These are phyloP conservation scores for Trididemnum miniatum DNA, from an alignment of 23 tunicate genomes.

Conservation along the genomic window DNA sequence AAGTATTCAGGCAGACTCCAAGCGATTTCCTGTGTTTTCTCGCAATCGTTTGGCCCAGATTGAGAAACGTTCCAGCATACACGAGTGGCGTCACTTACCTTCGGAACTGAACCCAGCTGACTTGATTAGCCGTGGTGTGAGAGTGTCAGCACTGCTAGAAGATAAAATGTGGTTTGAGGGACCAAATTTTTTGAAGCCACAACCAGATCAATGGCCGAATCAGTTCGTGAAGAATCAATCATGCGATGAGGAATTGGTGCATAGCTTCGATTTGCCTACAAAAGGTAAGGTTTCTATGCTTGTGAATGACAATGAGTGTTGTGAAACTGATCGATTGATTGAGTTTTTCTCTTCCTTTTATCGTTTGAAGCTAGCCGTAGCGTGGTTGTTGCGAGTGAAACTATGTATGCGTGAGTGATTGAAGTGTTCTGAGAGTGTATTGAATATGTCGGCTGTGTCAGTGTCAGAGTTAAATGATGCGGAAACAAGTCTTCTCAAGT, in stretches of 20 bases:
- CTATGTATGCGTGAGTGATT: not conserved
- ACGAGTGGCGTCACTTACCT: constrained; percentile 28
- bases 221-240: not conserved
- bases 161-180: constrained; percentile 8
- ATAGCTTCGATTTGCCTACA: not conserved
- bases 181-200: not conserved
- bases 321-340: not conserved
- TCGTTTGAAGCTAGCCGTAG: constrained; percentile 11
- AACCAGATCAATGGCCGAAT: not conserved
- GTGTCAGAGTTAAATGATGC: not conserved
- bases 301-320: not conserved
- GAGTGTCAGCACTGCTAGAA: not conserved
- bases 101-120: constrained; percentile 22
- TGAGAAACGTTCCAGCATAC: not conserved
- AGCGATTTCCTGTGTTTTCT: constrained; percentile 17
- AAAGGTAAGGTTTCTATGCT: not conserved
- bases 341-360: not conserved
- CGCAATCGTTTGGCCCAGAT: constrained; percentile 22
- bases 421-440: not conserved
- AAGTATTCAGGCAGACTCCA: not conserved
- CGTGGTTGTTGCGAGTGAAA: not conserved
- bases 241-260: not conserved
- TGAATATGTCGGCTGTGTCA: not conserved
- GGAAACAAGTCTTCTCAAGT: not conserved
- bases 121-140: not conserved